Evolutionary conservation across 2,888 invertebrate species (phyloP).

Genomic region (Agrotis exclamationis): DNA sequence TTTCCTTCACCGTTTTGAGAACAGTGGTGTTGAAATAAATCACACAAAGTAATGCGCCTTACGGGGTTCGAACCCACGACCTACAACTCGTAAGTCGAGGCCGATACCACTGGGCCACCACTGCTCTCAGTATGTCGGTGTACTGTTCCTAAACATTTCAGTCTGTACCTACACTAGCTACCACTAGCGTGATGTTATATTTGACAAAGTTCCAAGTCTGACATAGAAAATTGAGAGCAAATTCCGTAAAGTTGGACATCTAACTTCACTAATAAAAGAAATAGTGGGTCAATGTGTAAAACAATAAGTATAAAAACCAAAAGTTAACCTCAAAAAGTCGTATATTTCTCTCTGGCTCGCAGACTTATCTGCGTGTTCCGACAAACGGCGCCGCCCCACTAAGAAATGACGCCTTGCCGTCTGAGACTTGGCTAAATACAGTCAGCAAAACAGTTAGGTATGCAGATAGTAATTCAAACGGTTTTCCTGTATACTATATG

Average conservation of each 20-base stretch:
- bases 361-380: slow-evolving; percentile 16
- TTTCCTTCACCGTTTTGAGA: too few species aligned
- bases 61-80: too few species aligned
- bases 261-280: slow-evolving; percentile 29
- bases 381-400: slow-evolving; percentile 36
- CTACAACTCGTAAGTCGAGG: too few species aligned
- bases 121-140: too few species aligned
- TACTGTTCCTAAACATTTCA: too few species aligned
- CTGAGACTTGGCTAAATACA: slow-evolving; percentile 14
- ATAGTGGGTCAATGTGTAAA: slow-evolving; percentile 37
- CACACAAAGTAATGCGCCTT: too few species aligned
- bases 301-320: slow-evolving; percentile 38
- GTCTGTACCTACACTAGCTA: too few species aligned
- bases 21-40: too few species aligned
- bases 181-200: background rate
- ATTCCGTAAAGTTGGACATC: background rate
- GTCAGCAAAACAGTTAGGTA: too few species aligned
- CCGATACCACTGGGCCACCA: too few species aligned
- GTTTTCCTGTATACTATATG: too few species aligned
- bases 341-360: slow-evolving; percentile 11
- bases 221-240: slow-evolving; percentile 11
- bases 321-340: slow-evolving; percentile 27
- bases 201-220: background rate
- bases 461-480: too few species aligned
- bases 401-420: slow-evolving; percentile 38